Conservation (phyloP, 2,113 vertebrate species). For the Leptocoma aspasia region DNA sequence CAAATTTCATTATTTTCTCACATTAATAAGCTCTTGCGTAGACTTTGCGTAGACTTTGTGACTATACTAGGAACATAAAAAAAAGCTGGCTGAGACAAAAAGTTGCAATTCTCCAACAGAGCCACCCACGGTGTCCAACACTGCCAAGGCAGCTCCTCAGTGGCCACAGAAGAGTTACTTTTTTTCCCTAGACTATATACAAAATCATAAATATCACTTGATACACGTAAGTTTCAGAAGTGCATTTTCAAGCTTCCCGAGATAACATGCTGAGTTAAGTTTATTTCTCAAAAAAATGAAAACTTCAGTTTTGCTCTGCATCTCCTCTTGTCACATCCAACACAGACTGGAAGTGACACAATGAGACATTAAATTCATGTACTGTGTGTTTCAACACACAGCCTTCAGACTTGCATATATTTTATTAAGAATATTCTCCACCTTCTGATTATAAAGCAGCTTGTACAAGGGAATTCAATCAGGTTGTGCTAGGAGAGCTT, state of each 20-base stretch:
- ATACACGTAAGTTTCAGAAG: not conserved
- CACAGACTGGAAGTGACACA: not conserved
- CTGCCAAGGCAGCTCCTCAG: not conserved
- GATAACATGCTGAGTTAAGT: not conserved
- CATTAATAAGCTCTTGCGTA: not conserved
- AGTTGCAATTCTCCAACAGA: not conserved
- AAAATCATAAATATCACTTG: not conserved
- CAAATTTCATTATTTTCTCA: not conserved
- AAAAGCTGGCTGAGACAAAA: not conserved
- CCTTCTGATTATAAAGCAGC: not conserved
- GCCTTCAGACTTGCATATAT: not conserved
- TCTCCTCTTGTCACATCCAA: not conserved
- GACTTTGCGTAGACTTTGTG: not conserved
- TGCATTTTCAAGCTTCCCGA: not conserved
- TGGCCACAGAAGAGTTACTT: not conserved
- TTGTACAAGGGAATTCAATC: not conserved
- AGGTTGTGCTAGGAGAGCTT: not conserved
- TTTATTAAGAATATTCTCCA: not conserved
- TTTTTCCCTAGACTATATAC: not conserved
- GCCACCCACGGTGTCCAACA: not conserved
- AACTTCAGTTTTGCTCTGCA: not conserved
- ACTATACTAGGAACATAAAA: not conserved
- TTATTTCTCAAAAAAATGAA: not conserved
- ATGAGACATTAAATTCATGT: fast-evolving
- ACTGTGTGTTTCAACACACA: not conserved